These are phyloP conservation scores for Parnassius mnemosyne DNA, from an alignment of 2,888 invertebrate species.

Conservation along the genomic window DNA sequence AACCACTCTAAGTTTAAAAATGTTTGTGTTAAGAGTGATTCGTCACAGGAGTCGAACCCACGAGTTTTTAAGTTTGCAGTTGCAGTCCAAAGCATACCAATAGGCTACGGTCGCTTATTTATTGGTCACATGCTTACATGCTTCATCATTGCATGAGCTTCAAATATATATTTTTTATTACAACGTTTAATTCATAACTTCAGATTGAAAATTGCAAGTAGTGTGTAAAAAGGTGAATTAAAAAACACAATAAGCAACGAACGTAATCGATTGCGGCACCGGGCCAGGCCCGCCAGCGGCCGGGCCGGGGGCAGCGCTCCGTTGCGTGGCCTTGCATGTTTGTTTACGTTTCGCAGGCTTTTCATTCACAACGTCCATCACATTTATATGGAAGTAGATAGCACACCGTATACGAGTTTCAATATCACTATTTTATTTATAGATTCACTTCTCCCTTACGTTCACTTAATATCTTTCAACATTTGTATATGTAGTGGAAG, in stretches of 20 bases:
- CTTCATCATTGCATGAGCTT: too few species aligned
- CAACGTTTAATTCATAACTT: too few species aligned
- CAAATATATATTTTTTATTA: too few species aligned
- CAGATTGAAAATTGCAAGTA: too few species aligned
- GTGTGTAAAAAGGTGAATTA: background rate
- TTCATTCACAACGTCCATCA: slow-evolving; percentile 44
- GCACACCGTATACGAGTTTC: slow-evolving; percentile 1
- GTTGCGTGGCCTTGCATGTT: slow-evolving; percentile 42
- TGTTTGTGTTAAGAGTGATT: too few species aligned
- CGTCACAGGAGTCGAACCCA: too few species aligned
- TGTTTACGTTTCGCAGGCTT: slow-evolving; percentile 49
- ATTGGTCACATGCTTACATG: too few species aligned
- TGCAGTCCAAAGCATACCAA: too few species aligned
- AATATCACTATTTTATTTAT: slow-evolving; percentile 16
- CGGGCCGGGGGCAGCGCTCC: slow-evolving; percentile 30
- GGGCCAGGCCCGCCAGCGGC: slow-evolving; percentile 20
- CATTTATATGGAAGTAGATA: slow-evolving; percentile 24
- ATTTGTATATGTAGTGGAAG: too few species aligned
- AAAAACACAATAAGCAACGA: slow-evolving; percentile 11
- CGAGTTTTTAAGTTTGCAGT: too few species aligned
- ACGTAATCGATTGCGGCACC: slow-evolving; percentile 27
- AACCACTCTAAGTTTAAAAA: too few species aligned
- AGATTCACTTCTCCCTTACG: background rate
- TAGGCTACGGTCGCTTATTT: too few species aligned
- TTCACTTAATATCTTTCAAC: background rate